A percentile compares a stretch with the other conserved stretches of the same genome.
Conservation (phyloP, 1,140 invertebrate genomes). For the Mercenaria mercenaria region DNA sequence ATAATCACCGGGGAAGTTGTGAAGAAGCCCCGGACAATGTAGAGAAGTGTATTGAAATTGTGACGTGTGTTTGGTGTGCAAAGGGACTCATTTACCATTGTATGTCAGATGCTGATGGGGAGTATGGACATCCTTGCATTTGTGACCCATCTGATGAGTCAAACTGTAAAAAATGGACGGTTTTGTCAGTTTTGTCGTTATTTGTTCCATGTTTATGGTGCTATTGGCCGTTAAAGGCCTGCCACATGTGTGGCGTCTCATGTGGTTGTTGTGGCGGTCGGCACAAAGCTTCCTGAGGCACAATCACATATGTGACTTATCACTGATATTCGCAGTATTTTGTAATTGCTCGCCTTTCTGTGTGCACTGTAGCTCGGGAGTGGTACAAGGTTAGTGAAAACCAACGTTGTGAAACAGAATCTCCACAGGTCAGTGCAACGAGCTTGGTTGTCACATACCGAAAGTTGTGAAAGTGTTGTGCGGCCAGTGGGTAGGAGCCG, state of each 20-base stretch:
- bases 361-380: slow-evolving; percentile 33
- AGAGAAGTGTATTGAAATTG: slow-evolving; percentile 92
- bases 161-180: slow-evolving; percentile 90
- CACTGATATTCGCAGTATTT: slow-evolving; percentile 30
- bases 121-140: slow-evolving; percentile 87
- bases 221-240: slow-evolving; percentile 94
- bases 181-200: slow-evolving; percentile 93
- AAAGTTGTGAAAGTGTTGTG: neutral
- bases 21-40: slow-evolving; percentile 95
- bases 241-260: slow-evolving; percentile 92
- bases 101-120: slow-evolving; percentile 91
- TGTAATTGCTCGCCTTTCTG: slow-evolving; percentile 45
- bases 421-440: neutral
- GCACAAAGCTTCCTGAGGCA: slow-evolving; percentile 89
- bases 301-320: slow-evolving; percentile 1
- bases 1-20: slow-evolving; percentile 93
- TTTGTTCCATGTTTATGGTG: slow-evolving; percentile 97
- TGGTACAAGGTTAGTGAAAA: slow-evolving; percentile 55
- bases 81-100: slow-evolving; percentile 97
- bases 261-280: slow-evolving; percentile 94
- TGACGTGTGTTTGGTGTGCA: slow-evolving; percentile 93
- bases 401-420: slow-evolving; percentile 15
- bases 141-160: slow-evolving; percentile 85
- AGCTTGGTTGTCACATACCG: neutral
- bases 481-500: neutral